Base-by-base conservation (phyloP, 2,888 invertebrate genomes). In the Scrobipalpa atriplicella region DNA sequence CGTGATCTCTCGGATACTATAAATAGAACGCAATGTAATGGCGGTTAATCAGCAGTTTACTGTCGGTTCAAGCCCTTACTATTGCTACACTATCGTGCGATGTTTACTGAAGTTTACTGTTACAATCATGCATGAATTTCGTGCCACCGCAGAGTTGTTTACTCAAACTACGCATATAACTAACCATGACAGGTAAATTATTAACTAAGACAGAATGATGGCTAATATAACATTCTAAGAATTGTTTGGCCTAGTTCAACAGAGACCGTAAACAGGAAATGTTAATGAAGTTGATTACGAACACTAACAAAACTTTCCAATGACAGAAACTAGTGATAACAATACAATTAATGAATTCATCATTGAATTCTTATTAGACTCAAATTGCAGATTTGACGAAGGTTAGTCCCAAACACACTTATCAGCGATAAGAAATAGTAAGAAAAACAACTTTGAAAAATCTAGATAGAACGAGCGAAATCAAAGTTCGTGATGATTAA, bases 1-100 rank as follows among this genome's bases (percentile, higher is more conserved):
- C 86, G 86, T 89, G 92, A 89, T 92, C 91, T 91, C 84, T 85
- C 84, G 80, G 82, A 86, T 83, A 90, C 92, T 92, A 92, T 80
- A 90, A 90, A 92, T 92, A 92, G 87, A 84, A 77, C 75, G 74
- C 74, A 75, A 81, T 78, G 87, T 87, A 86, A 89, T 88, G 88
- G 86, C 83, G 83, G 85, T 87, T 92, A 91, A 90, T 90, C 88
- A 88, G 84, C 82, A 85, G 85, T 87, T 88, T 87, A 87, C 83
- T 84, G 77, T 84, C 76, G 83, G 83, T 87, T 87, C 81, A 85
- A 85, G 78, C 77, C 80, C 77, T 82, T n/a, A n/a, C n/a, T n/a
- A n/a, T n/a, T 79, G 70, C 68, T 68, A 73, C 62, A 62, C 70
- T 68, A 71, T 68, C 70, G 63, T 29, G 19, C 56, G 13, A 58